These are phyloP conservation scores for Cerastoderma edule DNA, from an alignment of 2,888 invertebrate genomes.

Conservation along the genomic window DNA sequence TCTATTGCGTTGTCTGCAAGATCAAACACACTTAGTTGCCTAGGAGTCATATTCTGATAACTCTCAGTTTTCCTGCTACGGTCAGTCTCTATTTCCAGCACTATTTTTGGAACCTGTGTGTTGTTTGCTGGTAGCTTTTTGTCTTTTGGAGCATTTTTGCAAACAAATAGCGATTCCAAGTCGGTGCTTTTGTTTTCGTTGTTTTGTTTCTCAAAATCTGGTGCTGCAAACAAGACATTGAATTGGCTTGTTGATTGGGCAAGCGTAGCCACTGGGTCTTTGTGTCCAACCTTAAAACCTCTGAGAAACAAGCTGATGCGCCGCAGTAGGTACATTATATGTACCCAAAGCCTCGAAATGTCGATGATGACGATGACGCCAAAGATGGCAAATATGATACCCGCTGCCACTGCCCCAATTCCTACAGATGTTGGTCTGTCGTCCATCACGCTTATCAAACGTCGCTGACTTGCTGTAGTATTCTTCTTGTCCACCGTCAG, in stretches of 20 bases:
- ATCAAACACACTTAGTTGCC: not conserved
- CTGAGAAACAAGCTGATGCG: conserved; percentile 6
- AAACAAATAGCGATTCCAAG: not conserved
- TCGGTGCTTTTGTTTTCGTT: not conserved
- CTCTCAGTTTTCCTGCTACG: not conserved
- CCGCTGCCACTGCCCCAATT: conserved; percentile 42
- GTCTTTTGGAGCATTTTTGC: not conserved
- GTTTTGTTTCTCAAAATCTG: not conserved
- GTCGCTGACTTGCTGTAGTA: conserved; percentile 27
- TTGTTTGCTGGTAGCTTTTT: not conserved
- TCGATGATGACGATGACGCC: conserved; percentile 43
- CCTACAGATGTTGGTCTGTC: conserved; percentile 33
- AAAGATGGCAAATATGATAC: conserved; percentile 37
- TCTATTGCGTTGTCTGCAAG: not conserved
- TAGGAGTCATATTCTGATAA: not conserved
- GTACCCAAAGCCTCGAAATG: conserved; percentile 33
- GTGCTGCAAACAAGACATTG: not conserved
- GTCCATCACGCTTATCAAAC: conserved; percentile 43
- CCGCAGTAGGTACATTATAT: conserved; percentile 14
- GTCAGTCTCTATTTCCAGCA: not conserved
- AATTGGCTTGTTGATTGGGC: not conserved
- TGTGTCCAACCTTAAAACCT: conserved; percentile 6
- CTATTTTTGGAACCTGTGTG: not conserved
- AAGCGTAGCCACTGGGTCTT: too few relatives aligned
- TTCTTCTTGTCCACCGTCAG: conserved; percentile 48